Evolutionary conservation across 2,797 vertebrate genomes (phyloP).

Genomic region (Channa striata): DNA sequence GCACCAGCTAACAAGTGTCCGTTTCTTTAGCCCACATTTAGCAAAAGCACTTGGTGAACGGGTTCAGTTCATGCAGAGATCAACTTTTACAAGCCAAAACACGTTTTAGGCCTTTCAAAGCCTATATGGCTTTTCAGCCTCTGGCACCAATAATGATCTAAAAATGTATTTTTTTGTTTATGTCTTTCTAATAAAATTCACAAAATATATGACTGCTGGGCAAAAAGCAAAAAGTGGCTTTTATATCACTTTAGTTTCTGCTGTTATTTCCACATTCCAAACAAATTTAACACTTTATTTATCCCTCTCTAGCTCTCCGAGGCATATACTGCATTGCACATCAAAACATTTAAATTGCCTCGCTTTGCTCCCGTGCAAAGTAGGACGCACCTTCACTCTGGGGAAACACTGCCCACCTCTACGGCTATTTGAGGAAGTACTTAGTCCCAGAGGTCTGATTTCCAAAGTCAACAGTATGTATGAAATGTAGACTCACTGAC

Average conservation of each 20-base stretch:
- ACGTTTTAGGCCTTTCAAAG: slow-evolving; percentile 16
- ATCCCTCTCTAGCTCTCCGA: slow-evolving; percentile 13
- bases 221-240: slow-evolving; percentile 2
- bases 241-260: not conserved
- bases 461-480: slow-evolving; percentile 64
- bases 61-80: not conserved
- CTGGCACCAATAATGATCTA: slow-evolving; percentile 19
- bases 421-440: slow-evolving; percentile 65
- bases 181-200: slow-evolving; percentile 8
- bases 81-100: slow-evolving; percentile 36
- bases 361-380: slow-evolving; percentile 49
- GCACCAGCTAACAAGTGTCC: slow-evolving; percentile 19
- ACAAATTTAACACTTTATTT: slow-evolving; percentile 21
- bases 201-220: not conserved
- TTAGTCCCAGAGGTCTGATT: slow-evolving; percentile 62
- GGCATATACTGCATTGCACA: slow-evolving; percentile 33
- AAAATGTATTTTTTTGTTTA: slow-evolving; percentile 1
- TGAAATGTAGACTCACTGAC: slow-evolving; percentile 43
- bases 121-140: slow-evolving; percentile 20
- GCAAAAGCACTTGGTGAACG: not conserved
- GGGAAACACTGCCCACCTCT: slow-evolving; percentile 64
- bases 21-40: not conserved
- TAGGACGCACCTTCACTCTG: slow-evolving; percentile 62
- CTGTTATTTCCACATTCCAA: not conserved
- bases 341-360: slow-evolving; percentile 53